Percentiles rank a stretch among this genome's conserved stretches.
phyloP scores from a whole-genome alignment of 2,797 vertebrate species.

The Sebastiscus tertius region DNA sequence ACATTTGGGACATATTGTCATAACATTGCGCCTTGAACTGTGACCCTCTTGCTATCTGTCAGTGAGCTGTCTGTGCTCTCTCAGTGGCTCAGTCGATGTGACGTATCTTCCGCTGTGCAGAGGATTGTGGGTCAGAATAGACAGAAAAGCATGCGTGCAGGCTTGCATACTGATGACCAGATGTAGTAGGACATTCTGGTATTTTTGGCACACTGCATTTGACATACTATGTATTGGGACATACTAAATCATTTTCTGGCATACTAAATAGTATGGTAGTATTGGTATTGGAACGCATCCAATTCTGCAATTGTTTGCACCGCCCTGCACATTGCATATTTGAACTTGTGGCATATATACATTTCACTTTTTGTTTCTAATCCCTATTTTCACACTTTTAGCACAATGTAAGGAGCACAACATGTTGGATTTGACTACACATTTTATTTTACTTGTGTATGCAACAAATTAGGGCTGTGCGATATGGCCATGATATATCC shows the following conservation, averaged over 20 bases:
- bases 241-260: neutral
- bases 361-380: neutral
- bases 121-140: neutral
- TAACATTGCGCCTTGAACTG: neutral
- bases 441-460: neutral
- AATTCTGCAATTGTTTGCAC: neutral
- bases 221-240: neutral
- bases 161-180: neutral
- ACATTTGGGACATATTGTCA: neutral
- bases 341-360: too few species aligned
- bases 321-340: neutral
- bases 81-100: neutral
- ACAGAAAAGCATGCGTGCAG: neutral
- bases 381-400: neutral
- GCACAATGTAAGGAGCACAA: too few species aligned
- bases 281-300: neutral
- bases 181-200: neutral
- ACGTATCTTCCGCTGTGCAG: neutral
- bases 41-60: neutral
- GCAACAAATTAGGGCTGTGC: neutral
- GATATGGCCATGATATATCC: too few species aligned
- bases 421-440: neutral
- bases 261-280: neutral
- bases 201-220: neutral
- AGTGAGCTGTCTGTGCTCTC: neutral